Conservation (phyloP, 2,797 vertebrate genomes). For the Chelon auratus region DNA sequence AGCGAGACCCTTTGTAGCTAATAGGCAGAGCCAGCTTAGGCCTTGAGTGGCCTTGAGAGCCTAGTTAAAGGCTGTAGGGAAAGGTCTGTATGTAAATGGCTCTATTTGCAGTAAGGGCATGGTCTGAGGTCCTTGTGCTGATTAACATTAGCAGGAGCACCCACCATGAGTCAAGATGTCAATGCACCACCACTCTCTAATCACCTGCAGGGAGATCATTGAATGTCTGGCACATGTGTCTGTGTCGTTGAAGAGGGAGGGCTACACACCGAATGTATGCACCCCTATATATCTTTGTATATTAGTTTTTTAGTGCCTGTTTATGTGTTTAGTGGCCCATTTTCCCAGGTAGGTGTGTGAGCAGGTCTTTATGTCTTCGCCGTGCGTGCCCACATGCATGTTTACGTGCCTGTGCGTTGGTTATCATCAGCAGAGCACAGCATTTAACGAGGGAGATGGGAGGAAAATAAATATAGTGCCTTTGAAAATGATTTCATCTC, state of each 20-base stretch:
- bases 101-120: conserved; percentile 46
- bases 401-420: conserved; percentile 42
- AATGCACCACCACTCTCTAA: conserved; percentile 39
- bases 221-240: conserved; percentile 21
- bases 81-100: conserved; percentile 62
- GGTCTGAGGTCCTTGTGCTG: conserved; percentile 44
- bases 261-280: background rate
- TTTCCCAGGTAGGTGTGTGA: conserved; percentile 12
- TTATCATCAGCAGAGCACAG: conserved; percentile 50
- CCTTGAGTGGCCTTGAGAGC: conserved; percentile 37
- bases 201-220: conserved; percentile 35
- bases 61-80: conserved; percentile 41
- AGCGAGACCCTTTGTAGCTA: conserved; percentile 17
- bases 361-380: conserved; percentile 6
- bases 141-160: conserved; percentile 56
- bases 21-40: conserved; percentile 19
- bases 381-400: conserved; percentile 27
- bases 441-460: conserved; percentile 69
- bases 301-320: conserved; percentile 15
- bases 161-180: conserved; percentile 54
- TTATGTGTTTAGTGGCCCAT: conserved; percentile 20
- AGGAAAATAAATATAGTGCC: conserved; percentile 69
- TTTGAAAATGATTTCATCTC: conserved; percentile 76
- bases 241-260: background rate
- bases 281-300: conserved; percentile 5